These are phyloP conservation scores for Ceratotherium simum DNA, from an alignment of 2,113 vertebrate genomes.

Conservation along the genomic window DNA sequence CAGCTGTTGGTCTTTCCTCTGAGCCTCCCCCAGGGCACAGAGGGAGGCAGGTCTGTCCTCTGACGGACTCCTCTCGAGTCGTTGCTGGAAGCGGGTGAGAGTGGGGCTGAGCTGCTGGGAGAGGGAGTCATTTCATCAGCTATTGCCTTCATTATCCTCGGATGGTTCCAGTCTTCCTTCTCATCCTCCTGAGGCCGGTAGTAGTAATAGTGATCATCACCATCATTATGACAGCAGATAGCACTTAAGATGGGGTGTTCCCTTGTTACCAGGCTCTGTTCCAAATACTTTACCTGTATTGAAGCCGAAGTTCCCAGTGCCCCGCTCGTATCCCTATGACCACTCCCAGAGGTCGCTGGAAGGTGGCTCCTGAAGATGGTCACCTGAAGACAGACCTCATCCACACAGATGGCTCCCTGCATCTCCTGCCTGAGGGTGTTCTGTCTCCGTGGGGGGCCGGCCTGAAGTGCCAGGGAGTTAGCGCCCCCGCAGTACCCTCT, in stretches of 20 bases:
- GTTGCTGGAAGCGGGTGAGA: not conserved
- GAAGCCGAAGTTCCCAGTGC: not conserved
- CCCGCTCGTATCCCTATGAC: not conserved
- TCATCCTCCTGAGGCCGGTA: not conserved
- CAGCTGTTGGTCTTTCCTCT: not conserved
- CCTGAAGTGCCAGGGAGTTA: not conserved
- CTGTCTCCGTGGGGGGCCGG: not conserved
- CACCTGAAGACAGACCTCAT: not conserved
- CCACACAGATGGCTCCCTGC: not conserved
- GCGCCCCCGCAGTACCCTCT: not conserved
- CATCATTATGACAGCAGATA: not conserved
- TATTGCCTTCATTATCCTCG: not conserved
- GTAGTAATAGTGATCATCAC: not conserved
- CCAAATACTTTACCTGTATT: not conserved
- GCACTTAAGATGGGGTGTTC: not conserved
- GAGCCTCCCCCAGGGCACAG: not conserved
- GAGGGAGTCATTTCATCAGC: not conserved
- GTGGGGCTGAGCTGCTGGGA: not conserved
- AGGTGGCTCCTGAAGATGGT: not conserved
- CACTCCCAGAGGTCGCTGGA: not conserved
- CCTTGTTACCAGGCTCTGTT: not conserved
- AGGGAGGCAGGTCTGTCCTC: not conserved
- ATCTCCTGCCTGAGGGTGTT: not conserved
- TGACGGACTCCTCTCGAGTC: not conserved
- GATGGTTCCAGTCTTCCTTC: not conserved